These are phyloP conservation scores for Bubo bubo DNA, from an alignment of 2,113 vertebrate genomes.

Conservation along the genomic window DNA sequence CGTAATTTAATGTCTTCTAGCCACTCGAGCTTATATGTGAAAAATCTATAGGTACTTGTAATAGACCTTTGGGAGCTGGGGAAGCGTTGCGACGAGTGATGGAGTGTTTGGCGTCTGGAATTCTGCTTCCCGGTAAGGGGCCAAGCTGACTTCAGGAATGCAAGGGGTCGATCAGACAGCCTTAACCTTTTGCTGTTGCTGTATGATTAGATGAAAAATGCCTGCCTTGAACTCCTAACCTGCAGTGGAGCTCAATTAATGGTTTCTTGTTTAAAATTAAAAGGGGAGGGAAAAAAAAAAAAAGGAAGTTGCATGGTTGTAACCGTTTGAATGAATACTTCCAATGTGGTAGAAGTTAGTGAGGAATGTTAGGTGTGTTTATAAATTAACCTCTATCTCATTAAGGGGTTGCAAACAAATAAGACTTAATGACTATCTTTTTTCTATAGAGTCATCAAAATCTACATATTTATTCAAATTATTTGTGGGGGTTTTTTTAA, in stretches of 20 bases:
- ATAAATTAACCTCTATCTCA: background rate
- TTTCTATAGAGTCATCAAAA: background rate
- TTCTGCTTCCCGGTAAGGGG: slow-evolving; percentile 92
- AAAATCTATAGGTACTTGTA: slow-evolving; percentile 99
- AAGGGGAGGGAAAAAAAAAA: background rate
- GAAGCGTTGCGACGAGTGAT: slow-evolving; percentile 97
- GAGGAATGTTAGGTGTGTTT: background rate
- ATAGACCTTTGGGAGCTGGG: slow-evolving; percentile 94
- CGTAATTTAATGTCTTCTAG: slow-evolving; percentile 82
- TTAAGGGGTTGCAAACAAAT: background rate
- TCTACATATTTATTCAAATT: background rate
- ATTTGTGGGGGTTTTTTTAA: background rate
- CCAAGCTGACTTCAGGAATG: slow-evolving; percentile 26
- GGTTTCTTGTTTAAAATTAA: background rate
- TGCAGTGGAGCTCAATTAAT: background rate
- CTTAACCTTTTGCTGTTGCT: background rate
- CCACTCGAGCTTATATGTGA: slow-evolving; percentile 98
- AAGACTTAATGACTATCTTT: background rate
- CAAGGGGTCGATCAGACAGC: background rate
- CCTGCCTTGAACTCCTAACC: background rate
- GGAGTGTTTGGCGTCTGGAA: slow-evolving; percentile 97
- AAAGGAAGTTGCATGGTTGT: background rate
- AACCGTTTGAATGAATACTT: background rate
- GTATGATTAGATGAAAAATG: background rate
- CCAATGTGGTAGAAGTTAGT: background rate